A percentile compares a stretch with the other conserved stretches of the same genome.
Evolutionary conservation across 1,140 invertebrate genomes (phyloP).

Genomic region (Hermatobates lingyangjiaoensis): DNA sequence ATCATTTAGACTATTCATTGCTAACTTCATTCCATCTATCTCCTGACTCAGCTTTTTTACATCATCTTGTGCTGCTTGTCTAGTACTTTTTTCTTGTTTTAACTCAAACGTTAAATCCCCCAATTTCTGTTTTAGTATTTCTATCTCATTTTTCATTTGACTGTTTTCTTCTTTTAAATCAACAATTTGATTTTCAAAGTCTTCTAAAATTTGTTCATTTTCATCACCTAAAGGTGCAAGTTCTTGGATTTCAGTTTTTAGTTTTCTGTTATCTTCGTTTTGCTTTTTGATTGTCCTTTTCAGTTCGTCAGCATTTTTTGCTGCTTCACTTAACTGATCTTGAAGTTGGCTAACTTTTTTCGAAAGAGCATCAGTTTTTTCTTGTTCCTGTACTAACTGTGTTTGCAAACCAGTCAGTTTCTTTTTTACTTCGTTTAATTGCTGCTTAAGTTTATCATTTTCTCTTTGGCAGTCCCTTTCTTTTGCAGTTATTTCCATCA

Average conservation of each 20-base stretch:
- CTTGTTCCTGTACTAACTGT: neutral
- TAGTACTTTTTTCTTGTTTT: neutral
- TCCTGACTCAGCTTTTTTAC: neutral
- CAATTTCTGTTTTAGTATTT: neutral
- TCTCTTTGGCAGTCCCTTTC: neutral
- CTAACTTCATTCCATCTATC: neutral
- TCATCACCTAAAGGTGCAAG: neutral
- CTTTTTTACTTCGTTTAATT: neutral
- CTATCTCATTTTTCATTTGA: neutral
- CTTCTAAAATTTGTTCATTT: neutral
- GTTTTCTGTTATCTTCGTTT: neutral
- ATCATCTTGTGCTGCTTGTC: neutral
- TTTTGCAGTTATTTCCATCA: neutral
- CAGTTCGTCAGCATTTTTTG: neutral
- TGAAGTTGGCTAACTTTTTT: neutral
- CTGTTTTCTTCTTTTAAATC: conserved; percentile 3
- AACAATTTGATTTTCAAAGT: neutral
- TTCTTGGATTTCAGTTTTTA: neutral
- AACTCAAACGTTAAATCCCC: neutral
- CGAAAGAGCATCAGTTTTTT: neutral
- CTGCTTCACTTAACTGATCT: neutral
- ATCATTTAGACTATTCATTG: neutral
- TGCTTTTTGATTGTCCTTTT: neutral
- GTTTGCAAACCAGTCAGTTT: neutral
- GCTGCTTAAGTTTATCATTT: neutral